phyloP scores from a whole-genome alignment of 2,888 invertebrate genomes.

The Nymphalis polychloros region DNA sequence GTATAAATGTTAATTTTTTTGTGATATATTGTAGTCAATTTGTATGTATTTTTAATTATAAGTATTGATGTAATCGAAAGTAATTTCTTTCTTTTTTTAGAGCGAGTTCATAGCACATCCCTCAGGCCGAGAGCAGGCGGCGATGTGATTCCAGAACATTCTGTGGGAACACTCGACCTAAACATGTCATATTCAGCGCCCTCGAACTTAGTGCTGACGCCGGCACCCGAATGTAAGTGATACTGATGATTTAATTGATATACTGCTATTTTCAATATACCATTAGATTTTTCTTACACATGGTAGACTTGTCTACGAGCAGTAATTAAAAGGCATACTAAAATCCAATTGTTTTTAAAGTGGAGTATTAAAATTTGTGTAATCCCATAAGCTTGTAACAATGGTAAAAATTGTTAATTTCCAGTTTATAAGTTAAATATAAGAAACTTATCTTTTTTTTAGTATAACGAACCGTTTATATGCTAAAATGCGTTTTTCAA shows the following conservation, averaged over 20 bases:
- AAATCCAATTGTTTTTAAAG: too few relatives aligned
- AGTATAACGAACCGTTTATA: too few relatives aligned
- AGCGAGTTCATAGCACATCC: conserved; percentile 63
- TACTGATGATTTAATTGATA: background rate
- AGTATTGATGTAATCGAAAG: background rate
- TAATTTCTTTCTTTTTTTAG: conserved; percentile 48
- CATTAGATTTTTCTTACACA: too few relatives aligned
- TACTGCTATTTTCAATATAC: too few relatives aligned
- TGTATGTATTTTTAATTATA: background rate
- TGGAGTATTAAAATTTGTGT: too few relatives aligned
- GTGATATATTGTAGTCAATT: background rate
- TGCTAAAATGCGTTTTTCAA: too few relatives aligned
- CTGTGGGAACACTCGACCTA: conserved; percentile 67
- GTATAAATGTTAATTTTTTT: background rate
- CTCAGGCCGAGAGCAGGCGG: conserved; percentile 71
- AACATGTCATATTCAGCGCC: conserved; percentile 69
- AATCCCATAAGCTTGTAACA: too few relatives aligned
- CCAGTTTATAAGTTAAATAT: too few relatives aligned
- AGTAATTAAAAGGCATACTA: too few relatives aligned
- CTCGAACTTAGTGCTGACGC: conserved; percentile 74
- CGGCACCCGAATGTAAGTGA: conserved; percentile 76
- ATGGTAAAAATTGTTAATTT: too few relatives aligned
- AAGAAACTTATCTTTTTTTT: too few relatives aligned
- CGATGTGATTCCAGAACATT: conserved; percentile 71
- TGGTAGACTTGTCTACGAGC: too few relatives aligned